Evolutionary conservation across 1,140 invertebrate species (phyloP).

Genomic region (Drosophila bifasciata): DNA sequence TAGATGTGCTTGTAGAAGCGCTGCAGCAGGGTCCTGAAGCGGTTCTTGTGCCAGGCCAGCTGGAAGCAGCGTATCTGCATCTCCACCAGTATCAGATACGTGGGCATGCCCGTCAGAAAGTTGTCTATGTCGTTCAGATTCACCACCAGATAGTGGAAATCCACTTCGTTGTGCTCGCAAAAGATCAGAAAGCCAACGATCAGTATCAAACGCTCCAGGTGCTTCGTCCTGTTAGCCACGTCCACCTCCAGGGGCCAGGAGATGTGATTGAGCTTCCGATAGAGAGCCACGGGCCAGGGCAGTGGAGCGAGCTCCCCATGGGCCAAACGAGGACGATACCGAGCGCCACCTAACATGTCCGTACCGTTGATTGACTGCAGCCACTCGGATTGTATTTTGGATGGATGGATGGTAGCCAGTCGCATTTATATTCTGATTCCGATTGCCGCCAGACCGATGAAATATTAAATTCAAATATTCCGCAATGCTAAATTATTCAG

Average conservation of each 20-base stretch:
- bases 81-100: conserved; percentile 63
- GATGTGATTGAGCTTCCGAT: conserved; percentile 58
- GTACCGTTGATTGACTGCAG: conserved; percentile 9
- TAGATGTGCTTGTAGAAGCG: conserved; percentile 70
- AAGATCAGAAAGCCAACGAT: conserved; percentile 62
- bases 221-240: conserved; percentile 12
- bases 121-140: conserved; percentile 59
- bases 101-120: conserved; percentile 67
- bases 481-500: conserved; percentile 46
- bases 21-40: conserved; percentile 54
- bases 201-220: conserved; percentile 32
- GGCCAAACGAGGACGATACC: conserved; percentile 53
- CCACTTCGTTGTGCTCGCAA: conserved; percentile 58
- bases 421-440: conserved; percentile 60
- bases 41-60: conserved; percentile 53
- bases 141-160: conserved; percentile 54
- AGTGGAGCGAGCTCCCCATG: conserved; percentile 48
- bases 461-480: conserved; percentile 48
- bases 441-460: conserved; percentile 45
- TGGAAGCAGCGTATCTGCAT: conserved; percentile 66
- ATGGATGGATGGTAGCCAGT: conserved; percentile 11
- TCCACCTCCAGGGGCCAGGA: conserved; percentile 65
- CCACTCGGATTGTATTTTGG: not conserved
- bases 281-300: conserved; percentile 60
- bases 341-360: conserved; percentile 21